Evolutionary conservation across 2,113 vertebrate species (phyloP).

Genomic region (Girardinichthys multiradiatus): DNA sequence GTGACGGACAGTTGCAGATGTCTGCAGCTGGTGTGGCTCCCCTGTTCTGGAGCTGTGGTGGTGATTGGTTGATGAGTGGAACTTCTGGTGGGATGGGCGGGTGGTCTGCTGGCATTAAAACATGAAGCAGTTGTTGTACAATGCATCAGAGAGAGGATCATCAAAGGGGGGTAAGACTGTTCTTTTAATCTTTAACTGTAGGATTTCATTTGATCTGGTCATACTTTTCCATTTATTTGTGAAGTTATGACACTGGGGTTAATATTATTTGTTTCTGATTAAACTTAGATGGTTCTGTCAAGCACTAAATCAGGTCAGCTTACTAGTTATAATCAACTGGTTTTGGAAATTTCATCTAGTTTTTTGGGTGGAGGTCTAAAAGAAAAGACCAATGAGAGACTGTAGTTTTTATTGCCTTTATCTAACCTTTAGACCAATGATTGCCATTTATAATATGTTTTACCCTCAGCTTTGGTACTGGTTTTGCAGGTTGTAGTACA

Average conservation of each 20-base stretch:
- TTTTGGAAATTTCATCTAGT: neutral
- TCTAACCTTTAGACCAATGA: neutral
- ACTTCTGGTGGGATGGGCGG: constrained; percentile 69
- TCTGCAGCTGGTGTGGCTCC: constrained; percentile 66
- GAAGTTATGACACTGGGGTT: neutral
- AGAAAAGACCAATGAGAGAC: neutral
- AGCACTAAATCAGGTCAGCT: neutral
- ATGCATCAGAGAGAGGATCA: constrained; percentile 62
- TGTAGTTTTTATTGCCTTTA: neutral
- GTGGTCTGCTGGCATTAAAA: constrained; percentile 70
- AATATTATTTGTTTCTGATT: neutral
- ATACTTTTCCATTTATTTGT: neutral
- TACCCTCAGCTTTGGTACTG: too few relatives aligned
- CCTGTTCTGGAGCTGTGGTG: constrained; percentile 15
- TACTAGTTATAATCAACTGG: neutral
- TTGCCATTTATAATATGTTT: neutral
- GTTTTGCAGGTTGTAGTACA: neutral
- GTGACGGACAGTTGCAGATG: constrained; percentile 75
- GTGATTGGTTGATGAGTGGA: constrained; percentile 72
- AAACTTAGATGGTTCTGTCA: neutral
- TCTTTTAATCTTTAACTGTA: constrained; percentile 19
- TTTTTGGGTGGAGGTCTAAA: neutral
- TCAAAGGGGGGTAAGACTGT: constrained; percentile 73
- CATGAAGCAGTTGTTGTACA: constrained; percentile 71
- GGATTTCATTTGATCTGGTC: neutral